Evolutionary conservation across 1,140 invertebrate genomes (phyloP).

Genomic region (Pogonus chalceus): DNA sequence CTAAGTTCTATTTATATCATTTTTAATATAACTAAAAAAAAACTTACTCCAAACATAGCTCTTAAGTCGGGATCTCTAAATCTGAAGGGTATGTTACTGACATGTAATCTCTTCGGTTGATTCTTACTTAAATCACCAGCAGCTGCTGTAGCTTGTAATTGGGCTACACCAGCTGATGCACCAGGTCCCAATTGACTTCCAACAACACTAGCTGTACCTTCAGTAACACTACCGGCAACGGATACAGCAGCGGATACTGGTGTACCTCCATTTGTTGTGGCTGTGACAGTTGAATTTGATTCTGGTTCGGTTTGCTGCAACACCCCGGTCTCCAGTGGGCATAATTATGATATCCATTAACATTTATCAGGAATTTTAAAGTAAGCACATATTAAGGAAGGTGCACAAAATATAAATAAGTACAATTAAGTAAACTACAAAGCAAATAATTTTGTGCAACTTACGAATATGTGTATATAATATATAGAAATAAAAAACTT

Average conservation of each 20-base stretch:
- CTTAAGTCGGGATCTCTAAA: constrained; percentile 96
- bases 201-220: constrained; percentile 20
- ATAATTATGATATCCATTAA: constrained; percentile 14
- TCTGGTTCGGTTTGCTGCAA: constrained; percentile 38
- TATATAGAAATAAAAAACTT: background rate
- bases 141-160: constrained; percentile 13
- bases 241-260: constrained; percentile 9
- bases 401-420: background rate
- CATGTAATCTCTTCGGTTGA: constrained; percentile 80
- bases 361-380: background rate
- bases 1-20: background rate
- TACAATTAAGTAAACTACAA: background rate
- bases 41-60: constrained; percentile 94
- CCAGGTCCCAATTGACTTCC: constrained; percentile 28
- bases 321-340: constrained; percentile 22
- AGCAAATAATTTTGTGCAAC: no score
- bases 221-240: constrained; percentile 11
- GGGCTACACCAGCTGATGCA: constrained; percentile 22
- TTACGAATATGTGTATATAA: background rate
- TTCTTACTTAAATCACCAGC: constrained; percentile 27
- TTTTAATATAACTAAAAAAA: constrained; percentile 2
- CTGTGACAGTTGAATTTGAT: constrained; percentile 19
- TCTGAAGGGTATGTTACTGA: constrained; percentile 98
- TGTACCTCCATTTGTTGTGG: constrained; percentile 1
- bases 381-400: background rate